Evolutionary conservation across 2,888 invertebrate genomes (phyloP).

Genomic region (Cephus spinipes): DNA sequence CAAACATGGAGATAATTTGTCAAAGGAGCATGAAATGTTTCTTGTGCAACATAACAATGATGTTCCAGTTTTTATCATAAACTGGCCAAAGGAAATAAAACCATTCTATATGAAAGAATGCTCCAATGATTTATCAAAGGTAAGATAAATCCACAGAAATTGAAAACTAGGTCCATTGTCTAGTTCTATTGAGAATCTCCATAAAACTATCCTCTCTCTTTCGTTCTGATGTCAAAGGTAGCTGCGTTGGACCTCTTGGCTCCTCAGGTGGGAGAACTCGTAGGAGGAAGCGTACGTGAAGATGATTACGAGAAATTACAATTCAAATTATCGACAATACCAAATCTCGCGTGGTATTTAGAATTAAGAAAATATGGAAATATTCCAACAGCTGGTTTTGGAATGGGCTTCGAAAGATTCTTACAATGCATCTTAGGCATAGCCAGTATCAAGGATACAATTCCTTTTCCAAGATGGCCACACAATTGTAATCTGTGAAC

Average conservation of each 20-base stretch:
- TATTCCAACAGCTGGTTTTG: conserved; percentile 93
- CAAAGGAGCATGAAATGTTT: conserved; percentile 91
- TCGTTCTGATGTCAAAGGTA: conserved; percentile 69
- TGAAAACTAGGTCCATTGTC: not conserved
- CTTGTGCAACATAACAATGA: conserved; percentile 79
- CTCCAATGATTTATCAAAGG: conserved; percentile 71
- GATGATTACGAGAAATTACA: conserved; percentile 76
- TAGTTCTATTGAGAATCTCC: not conserved
- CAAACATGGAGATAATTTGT: conserved; percentile 74
- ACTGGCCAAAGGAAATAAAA: conserved; percentile 90
- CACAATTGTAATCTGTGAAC: conserved; percentile 77
- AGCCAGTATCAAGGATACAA: conserved; percentile 91
- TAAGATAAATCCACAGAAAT: conserved; percentile 56
- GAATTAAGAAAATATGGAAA: conserved; percentile 90
- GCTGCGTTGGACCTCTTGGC: conserved; percentile 89
- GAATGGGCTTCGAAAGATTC: conserved; percentile 94
- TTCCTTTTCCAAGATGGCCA: conserved; percentile 95
- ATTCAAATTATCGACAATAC: conserved; percentile 72
- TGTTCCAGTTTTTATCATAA: conserved; percentile 87
- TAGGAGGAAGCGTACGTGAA: conserved; percentile 96
- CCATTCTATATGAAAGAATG: conserved; percentile 94
- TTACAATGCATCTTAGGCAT: conserved; percentile 86
- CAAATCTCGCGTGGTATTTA: conserved; percentile 85
- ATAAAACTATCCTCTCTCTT: conserved; percentile 6
- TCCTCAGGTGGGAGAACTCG: conserved; percentile 92